A percentile compares a stretch with the other conserved stretches of the same genome.
Conservation (phyloP, 2,888 invertebrate species). For the Phortica okadai region DNA sequence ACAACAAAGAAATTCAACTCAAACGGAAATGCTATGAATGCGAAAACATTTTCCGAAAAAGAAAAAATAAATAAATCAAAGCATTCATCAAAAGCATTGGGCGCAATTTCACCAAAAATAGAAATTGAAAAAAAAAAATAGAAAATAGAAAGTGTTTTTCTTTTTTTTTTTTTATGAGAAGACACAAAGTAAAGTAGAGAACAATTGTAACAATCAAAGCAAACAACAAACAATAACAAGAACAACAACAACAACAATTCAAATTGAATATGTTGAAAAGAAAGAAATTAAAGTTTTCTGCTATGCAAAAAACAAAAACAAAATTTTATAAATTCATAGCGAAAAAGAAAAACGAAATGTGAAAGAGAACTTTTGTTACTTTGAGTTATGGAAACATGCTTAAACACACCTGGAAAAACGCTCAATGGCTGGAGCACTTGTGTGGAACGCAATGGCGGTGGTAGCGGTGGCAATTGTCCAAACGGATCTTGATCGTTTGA, state of each 20-base stretch:
- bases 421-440: conserved; percentile 77
- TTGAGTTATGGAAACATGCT: background rate
- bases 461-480: conserved; percentile 77
- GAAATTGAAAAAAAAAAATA: conserved; percentile 18
- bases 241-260: conserved; percentile 8
- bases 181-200: background rate
- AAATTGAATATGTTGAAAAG: conserved; percentile 27
- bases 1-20: conserved; percentile 12
- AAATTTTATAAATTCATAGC: conserved; percentile 33
- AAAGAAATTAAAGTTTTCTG: background rate
- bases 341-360: conserved; percentile 18
- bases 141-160: background rate
- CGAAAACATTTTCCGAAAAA: conserved; percentile 35
- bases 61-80: conserved; percentile 28
- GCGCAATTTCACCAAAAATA: conserved; percentile 5
- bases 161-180: background rate
- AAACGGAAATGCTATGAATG: background rate
- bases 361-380: background rate
- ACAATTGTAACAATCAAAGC: conserved; percentile 26
- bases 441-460: conserved; percentile 77
- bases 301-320: conserved; percentile 31
- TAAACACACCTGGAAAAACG: conserved; percentile 76
- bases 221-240: conserved; percentile 4
- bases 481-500: conserved; percentile 77
- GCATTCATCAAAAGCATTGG: background rate